Percentiles rank a stretch among this genome's conserved stretches.
Conservation (phyloP, 2,797 vertebrate species). For the Urocyon cinereoargenteus region DNA sequence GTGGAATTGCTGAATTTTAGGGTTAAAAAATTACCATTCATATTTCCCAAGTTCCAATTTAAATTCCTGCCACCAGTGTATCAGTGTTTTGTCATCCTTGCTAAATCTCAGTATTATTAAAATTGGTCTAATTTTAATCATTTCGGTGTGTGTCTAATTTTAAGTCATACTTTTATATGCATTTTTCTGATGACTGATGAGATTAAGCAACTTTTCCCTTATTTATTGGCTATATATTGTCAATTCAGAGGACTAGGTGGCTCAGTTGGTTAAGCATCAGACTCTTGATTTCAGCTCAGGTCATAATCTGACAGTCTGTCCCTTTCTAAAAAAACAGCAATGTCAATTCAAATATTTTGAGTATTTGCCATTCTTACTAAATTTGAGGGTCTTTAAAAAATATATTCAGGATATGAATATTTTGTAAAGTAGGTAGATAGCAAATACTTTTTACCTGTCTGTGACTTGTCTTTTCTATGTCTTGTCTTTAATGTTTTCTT, state of each 20-base stretch:
- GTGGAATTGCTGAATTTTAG: neutral
- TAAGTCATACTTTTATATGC: neutral
- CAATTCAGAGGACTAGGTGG: neutral
- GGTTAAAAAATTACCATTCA: neutral
- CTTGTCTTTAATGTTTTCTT: neutral
- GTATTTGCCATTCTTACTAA: neutral
- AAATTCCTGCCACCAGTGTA: neutral
- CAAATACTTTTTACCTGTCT: neutral
- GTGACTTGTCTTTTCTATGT: neutral
- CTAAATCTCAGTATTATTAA: neutral
- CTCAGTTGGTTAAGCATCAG: neutral
- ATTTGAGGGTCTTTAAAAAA: neutral
- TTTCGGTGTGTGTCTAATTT: neutral
- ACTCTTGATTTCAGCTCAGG: neutral
- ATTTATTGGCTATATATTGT: neutral
- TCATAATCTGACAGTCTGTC: neutral
- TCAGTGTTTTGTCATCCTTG: neutral
- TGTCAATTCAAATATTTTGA: neutral
- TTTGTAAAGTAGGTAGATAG: neutral
- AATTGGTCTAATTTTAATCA: neutral
- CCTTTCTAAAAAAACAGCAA: neutral
- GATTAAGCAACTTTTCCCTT: neutral
- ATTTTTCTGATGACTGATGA: neutral
- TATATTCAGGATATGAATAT: neutral
- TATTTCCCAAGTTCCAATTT: neutral